Base-by-base conservation (phyloP, 2,888 invertebrate species). In the Tortrix viridana region DNA sequence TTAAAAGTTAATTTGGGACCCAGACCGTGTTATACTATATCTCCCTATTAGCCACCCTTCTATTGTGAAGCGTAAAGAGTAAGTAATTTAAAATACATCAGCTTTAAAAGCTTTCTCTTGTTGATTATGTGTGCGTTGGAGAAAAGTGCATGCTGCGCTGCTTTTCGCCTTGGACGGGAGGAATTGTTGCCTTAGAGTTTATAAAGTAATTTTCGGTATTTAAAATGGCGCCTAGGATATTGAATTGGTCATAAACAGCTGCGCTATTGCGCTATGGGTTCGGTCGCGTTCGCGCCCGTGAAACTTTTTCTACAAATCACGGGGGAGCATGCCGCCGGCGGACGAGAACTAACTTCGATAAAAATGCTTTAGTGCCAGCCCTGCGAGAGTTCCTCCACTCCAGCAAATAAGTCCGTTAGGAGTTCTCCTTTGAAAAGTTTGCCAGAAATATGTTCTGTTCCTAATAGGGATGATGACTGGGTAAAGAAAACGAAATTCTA, bases 231-330 rank as follows among this genome's bases (percentile, higher is more conserved):
- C 41, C 23, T 19, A 37, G 22, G 18, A 44, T 52, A 43, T 23
- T 23, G 56, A 37, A 61, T 67, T 66, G 57, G 70, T 69, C 67
- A 69, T 74, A 74, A 73, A 74, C 73, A 76, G 69, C 67, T 76
- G 74, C 66, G 69, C 60, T 67, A 56, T 56, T 76, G 74, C 66
- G 69, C 60, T 67, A 56, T 56, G 67, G 68, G 70, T 67, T 69
- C 64, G 67, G 66, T 62, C 69, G 69, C 60, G 59, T 56, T 67
- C 65, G 65, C 22, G 18, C 23, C 48, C 52, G 63, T 7, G 38
- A 59, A 84, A 85, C 74, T 83, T 85, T 73, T 65, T 69, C 66
- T 74, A 81, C 82, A 84, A 82, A 82, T 85, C 82, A 82, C 70
- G 60, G 57, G 65, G 67, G 71, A 72, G 62, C 65, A 32, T n/a